phyloP scores from a whole-genome alignment of 2,113 vertebrate species.

The Lethenteron reissneri region DNA sequence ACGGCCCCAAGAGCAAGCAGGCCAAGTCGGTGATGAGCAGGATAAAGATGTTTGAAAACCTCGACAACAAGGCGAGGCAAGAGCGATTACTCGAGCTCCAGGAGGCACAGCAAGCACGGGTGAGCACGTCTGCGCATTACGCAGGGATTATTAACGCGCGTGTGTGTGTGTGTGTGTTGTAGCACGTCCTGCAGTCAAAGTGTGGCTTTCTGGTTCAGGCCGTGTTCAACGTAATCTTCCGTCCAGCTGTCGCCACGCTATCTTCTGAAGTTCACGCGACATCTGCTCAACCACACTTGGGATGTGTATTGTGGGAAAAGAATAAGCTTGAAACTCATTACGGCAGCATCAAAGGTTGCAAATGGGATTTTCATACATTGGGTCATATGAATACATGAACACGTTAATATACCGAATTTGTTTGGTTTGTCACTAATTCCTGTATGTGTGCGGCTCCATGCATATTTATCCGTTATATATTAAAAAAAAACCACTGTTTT shows the following conservation, averaged over 20 bases:
- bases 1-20: not conserved
- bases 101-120: constrained; percentile 2
- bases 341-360: too few species aligned
- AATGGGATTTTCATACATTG: too few species aligned
- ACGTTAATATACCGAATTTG: not conserved
- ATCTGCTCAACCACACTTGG: too few species aligned
- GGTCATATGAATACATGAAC: not conserved
- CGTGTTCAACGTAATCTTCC: too few species aligned
- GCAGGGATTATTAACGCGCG: too few species aligned
- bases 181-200: too few species aligned
- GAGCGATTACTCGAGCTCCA: not conserved
- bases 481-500: not conserved
- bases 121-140: not conserved
- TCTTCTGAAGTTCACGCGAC: too few species aligned
- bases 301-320: too few species aligned
- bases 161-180: too few species aligned
- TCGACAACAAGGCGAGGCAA: constrained; percentile 1
- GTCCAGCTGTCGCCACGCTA: too few species aligned
- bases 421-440: not conserved
- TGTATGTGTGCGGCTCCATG: not conserved
- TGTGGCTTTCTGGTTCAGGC: too few species aligned
- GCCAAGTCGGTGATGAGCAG: constrained; percentile 71
- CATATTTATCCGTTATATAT: not conserved
- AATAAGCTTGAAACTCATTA: too few species aligned
- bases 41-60: constrained; percentile 67